Conservation (phyloP, 2,797 vertebrate genomes). For the Podarcis lilfordi region DNA sequence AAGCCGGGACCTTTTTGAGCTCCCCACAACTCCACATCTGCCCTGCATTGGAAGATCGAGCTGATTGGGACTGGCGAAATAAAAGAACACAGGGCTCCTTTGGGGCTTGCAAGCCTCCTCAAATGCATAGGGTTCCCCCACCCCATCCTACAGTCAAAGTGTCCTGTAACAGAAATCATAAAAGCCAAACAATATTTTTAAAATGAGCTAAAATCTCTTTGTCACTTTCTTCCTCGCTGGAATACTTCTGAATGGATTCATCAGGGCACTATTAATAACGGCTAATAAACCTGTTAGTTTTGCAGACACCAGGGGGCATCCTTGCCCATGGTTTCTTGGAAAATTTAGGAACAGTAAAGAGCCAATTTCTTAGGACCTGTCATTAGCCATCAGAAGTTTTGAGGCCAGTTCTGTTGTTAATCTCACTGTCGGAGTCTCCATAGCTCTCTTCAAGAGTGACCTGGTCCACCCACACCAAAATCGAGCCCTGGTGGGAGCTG, state of each 20-base stretch:
- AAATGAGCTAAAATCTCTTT: neutral
- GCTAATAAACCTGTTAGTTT: neutral
- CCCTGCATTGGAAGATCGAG: too few species aligned
- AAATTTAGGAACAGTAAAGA: neutral
- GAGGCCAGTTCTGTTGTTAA: neutral
- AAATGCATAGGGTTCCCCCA: neutral
- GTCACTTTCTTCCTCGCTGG: neutral
- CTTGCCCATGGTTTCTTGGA: slow-evolving; percentile 12
- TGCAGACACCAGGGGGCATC: slow-evolving; percentile 59
- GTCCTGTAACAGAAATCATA: neutral
- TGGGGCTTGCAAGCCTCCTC: neutral
- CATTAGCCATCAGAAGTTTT: neutral
- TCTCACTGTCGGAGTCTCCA: neutral
- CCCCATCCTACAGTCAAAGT: neutral
- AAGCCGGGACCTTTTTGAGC: too few species aligned
- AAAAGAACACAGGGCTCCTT: neutral
- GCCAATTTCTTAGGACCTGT: neutral
- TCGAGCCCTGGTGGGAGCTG: neutral
- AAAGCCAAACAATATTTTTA: neutral
- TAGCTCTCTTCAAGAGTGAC: neutral
- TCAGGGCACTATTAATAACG: neutral
- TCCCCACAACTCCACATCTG: too few species aligned
- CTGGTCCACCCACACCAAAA: neutral
- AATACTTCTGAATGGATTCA: neutral
- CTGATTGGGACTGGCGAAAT: neutral